Base-by-base conservation (phyloP, 2,797 vertebrate genomes). In the Falco peregrinus region DNA sequence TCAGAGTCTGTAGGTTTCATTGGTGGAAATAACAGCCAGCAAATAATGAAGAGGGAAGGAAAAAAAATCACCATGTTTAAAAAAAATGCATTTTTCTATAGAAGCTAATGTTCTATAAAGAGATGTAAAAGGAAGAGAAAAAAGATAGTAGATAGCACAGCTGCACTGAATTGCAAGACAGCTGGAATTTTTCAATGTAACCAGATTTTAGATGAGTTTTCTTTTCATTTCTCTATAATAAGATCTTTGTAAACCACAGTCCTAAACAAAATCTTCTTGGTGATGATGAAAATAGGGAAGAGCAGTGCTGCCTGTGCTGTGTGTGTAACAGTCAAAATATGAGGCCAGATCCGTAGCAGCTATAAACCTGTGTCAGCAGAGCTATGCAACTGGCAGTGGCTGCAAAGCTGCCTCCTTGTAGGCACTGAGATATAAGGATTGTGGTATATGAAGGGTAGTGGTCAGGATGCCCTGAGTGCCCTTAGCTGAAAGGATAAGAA, bases 151-250 rank as follows among this genome's bases (percentile, higher is more conserved):
- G 94, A 97, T 95, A 96, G 95, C 95, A 97, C 96, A 97, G 96
- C 95, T 96, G 97, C 96, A 94, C 93, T 93, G 84, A 92, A 92
- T 96, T 97, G 96, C 95, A 96, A 95, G 78, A 90, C 85, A 92
- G 70, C 87, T 94, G 96, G 94, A 93, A 96, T 97, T 97, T 96
- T 97, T 97, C 93, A 82, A 96, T 95, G 84, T 95, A 95, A 93
- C 87, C 92, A 95, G 91, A 93, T 97, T 95, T 97, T 97, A 97
- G 90, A 97, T 89, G 69, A 95, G 95, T 84, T 97, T 96, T 95
- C 95, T 97, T 97, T 90, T 97, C 86, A 94, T 96, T 97, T 97
- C 97, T 87, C 92, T 96, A 78, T 96, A 94, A 95, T 69, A 97
- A 96, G 95, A 92, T 96, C 70, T 89, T 89, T 97, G 80, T 91